Conservation (phyloP, 1,140 invertebrate species). For the Listronotus oregonensis region DNA sequence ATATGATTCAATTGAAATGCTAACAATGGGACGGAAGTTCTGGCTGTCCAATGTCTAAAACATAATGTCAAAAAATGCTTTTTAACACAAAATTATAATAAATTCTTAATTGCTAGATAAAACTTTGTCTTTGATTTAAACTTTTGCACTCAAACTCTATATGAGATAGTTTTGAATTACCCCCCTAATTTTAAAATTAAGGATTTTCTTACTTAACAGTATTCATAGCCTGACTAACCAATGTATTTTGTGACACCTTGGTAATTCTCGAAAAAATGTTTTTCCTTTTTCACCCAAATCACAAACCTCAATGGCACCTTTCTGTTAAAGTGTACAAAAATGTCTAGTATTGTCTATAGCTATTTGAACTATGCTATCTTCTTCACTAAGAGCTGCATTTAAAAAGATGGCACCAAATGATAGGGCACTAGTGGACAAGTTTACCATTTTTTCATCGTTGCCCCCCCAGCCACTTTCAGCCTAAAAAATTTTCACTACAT, state of each 20-base stretch:
- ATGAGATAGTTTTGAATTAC: neutral
- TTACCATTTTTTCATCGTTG: conserved; percentile 94
- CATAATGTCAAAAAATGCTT: too few species aligned
- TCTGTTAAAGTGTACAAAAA: conserved; percentile 88
- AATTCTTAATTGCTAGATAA: too few species aligned
- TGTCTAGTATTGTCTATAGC: conserved; percentile 87
- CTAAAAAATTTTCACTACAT: too few species aligned
- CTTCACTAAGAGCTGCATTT: conserved; percentile 79
- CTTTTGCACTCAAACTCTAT: neutral
- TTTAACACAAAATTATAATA: too few species aligned
- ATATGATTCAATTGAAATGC: conserved; percentile 79
- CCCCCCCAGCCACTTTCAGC: conserved; percentile 87
- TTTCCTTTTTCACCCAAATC: conserved; percentile 84
- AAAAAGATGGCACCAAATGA: conserved; percentile 92
- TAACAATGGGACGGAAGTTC: conserved; percentile 85
- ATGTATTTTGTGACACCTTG: conserved; percentile 77
- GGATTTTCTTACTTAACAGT: conserved; percentile 75
- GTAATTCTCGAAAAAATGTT: conserved; percentile 71
- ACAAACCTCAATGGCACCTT: conserved; percentile 83
- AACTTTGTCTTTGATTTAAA: neutral
- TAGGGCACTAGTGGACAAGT: conserved; percentile 86
- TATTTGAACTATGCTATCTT: conserved; percentile 90
- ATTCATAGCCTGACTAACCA: conserved; percentile 76
- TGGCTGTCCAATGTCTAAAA: conserved; percentile 84
- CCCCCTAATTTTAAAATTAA: neutral